phyloP scores from a whole-genome alignment of 1,140 invertebrate species.

The Oryzaephilus surinamensis region DNA sequence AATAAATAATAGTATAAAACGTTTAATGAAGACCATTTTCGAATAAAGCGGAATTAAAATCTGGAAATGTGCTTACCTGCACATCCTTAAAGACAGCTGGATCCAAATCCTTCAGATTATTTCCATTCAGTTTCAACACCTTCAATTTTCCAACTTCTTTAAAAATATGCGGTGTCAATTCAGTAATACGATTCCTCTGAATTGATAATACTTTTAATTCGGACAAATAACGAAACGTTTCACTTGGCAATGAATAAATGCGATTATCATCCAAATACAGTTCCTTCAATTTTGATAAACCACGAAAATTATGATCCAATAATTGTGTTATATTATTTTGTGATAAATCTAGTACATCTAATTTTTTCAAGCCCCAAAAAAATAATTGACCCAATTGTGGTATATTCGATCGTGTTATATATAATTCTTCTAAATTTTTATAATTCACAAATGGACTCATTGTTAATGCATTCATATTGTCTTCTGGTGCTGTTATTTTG shows the following conservation, averaged over 20 bases:
- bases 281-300: slow-evolving; percentile 63
- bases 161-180: slow-evolving; percentile 57
- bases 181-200: slow-evolving; percentile 56
- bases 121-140: slow-evolving; percentile 61
- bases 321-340: slow-evolving; percentile 66
- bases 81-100: slow-evolving; percentile 70
- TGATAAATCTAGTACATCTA: slow-evolving; percentile 59
- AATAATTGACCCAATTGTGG: slow-evolving; percentile 68
- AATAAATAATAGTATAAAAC: slow-evolving; percentile 15
- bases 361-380: slow-evolving; percentile 61
- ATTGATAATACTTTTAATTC: slow-evolving; percentile 57
- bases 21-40: no score
- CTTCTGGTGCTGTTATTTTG: slow-evolving; percentile 54
- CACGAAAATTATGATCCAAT: slow-evolving; percentile 72
- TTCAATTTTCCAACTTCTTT: slow-evolving; percentile 54
- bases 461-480: slow-evolving; percentile 53
- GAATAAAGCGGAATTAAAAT: background rate
- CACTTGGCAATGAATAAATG: slow-evolving; percentile 59
- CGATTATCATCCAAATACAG: slow-evolving; percentile 79
- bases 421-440: slow-evolving; percentile 57
- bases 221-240: slow-evolving; percentile 58
- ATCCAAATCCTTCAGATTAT: slow-evolving; percentile 56
- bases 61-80: slow-evolving; percentile 34
- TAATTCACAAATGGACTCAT: slow-evolving; percentile 63
- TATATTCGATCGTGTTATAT: slow-evolving; percentile 63